phyloP scores from a whole-genome alignment of 2,888 invertebrate species.

The Polia nebulosa region DNA sequence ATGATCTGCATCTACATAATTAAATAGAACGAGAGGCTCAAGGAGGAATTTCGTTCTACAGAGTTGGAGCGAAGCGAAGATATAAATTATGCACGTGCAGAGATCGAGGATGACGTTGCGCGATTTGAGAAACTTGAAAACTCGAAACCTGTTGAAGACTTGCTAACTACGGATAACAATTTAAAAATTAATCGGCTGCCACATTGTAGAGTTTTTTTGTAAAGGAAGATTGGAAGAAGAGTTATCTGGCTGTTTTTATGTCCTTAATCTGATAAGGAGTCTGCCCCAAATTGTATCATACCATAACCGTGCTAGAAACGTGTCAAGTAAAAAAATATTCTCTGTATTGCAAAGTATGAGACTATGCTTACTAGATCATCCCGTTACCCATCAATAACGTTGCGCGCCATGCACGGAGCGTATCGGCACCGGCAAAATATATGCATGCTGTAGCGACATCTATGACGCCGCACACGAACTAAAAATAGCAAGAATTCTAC shows the following conservation, averaged over 20 bases:
- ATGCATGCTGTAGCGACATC: too few species aligned
- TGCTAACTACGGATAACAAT: slow-evolving; percentile 72
- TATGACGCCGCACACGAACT: too few species aligned
- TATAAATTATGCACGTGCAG: slow-evolving; percentile 86
- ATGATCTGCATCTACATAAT: slow-evolving; percentile 83
- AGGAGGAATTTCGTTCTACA: slow-evolving; percentile 46
- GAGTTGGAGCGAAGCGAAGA: slow-evolving; percentile 60
- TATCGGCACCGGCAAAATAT: too few species aligned
- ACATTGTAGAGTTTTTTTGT: background rate
- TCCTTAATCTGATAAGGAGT: too few species aligned
- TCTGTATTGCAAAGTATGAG: too few species aligned
- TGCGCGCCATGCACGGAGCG: too few species aligned
- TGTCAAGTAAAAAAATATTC: too few species aligned
- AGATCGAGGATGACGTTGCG: slow-evolving; percentile 76
- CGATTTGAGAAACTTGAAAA: slow-evolving; percentile 76
- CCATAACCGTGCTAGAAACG: too few species aligned
- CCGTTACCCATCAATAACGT: too few species aligned
- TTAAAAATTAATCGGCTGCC: slow-evolving; percentile 41
- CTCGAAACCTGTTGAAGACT: slow-evolving; percentile 81
- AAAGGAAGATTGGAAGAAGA: background rate
- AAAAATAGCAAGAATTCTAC: too few species aligned
- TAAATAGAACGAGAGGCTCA: slow-evolving; percentile 72
- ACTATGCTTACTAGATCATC: too few species aligned
- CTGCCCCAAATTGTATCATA: too few species aligned
- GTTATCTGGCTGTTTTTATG: background rate